These are phyloP conservation scores for Oreochromis aureus DNA, from an alignment of 2,113 vertebrate species.

Conservation along the genomic window DNA sequence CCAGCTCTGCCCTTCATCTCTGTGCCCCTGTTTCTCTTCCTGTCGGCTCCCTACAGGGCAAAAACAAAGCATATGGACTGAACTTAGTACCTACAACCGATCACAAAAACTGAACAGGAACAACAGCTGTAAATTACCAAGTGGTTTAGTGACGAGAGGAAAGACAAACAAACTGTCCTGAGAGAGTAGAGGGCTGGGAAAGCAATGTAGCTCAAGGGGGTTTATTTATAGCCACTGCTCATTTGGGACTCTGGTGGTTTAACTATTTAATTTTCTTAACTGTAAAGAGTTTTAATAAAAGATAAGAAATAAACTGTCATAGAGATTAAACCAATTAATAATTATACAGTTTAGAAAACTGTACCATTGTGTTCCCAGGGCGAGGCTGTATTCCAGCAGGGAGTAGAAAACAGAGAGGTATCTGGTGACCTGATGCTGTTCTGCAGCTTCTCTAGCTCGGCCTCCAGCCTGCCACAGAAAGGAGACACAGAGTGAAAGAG, in stretches of 20 bases:
- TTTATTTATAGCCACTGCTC: slow-evolving; percentile 6
- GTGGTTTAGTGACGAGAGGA: background rate
- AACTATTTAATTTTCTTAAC: background rate
- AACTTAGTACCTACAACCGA: background rate
- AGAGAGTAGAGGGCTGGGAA: background rate
- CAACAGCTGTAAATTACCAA: background rate
- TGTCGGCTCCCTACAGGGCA: slow-evolving; percentile 49
- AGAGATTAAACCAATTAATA: background rate
- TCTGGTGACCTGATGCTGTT: slow-evolving; percentile 58
- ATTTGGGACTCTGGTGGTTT: background rate
- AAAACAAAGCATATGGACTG: slow-evolving; percentile 42
- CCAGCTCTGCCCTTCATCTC: slow-evolving; percentile 47
- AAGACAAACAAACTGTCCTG: background rate
- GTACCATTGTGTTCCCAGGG: slow-evolving; percentile 69
- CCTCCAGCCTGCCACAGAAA: slow-evolving; percentile 62
- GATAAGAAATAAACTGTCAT: background rate
- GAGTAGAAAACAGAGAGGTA: slow-evolving; percentile 65
- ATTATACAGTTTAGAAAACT: background rate
- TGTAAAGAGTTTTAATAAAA: background rate
- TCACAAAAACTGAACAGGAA: background rate
- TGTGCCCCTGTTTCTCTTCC: slow-evolving; percentile 39
- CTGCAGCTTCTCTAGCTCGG: slow-evolving; percentile 74
- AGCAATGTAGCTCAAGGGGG: background rate
- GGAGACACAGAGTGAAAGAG: background rate
- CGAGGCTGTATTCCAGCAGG: slow-evolving; percentile 68